Conservation (phyloP, 2,113 vertebrate species). For the Lophius piscatorius region DNA sequence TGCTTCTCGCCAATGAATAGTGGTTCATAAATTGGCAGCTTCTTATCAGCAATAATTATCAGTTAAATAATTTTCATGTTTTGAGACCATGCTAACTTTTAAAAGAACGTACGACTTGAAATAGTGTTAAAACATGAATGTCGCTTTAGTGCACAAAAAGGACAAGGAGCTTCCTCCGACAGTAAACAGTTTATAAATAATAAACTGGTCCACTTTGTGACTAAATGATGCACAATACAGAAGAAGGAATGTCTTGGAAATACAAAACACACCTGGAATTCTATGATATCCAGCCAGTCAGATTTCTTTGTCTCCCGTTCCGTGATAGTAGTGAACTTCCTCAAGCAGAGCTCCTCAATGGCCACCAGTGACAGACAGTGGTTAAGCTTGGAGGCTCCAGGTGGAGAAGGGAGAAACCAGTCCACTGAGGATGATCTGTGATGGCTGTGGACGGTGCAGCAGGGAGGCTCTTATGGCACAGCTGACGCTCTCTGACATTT, state of each 20-base stretch:
- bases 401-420: constrained; percentile 4
- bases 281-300: constrained; percentile 3
- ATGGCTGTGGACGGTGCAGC: constrained; percentile 29
- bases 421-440: constrained; percentile 1
- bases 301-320: neutral
- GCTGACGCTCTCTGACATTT: constrained; percentile 6
- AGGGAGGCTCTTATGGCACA: constrained; percentile 52
- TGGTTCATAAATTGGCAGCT: constrained; percentile 48
- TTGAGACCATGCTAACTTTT: constrained; percentile 40
- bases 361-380: neutral
- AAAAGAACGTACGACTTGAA: constrained; percentile 42
- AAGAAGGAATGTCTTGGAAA: constrained; percentile 46
- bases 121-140: constrained; percentile 64
- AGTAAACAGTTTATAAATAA: constrained; percentile 17
- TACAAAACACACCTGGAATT: constrained; percentile 21
- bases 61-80: constrained; percentile 46
- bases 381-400: neutral
- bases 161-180: constrained; percentile 7
- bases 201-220: no score
- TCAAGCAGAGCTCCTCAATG: neutral
- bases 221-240: constrained; percentile 5
- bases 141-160: constrained; percentile 58
- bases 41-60: constrained; percentile 30
- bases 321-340: neutral
- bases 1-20: constrained; percentile 10